Conservation (phyloP, 2,888 invertebrate genomes). For the Brachypalpus laphriformis region DNA sequence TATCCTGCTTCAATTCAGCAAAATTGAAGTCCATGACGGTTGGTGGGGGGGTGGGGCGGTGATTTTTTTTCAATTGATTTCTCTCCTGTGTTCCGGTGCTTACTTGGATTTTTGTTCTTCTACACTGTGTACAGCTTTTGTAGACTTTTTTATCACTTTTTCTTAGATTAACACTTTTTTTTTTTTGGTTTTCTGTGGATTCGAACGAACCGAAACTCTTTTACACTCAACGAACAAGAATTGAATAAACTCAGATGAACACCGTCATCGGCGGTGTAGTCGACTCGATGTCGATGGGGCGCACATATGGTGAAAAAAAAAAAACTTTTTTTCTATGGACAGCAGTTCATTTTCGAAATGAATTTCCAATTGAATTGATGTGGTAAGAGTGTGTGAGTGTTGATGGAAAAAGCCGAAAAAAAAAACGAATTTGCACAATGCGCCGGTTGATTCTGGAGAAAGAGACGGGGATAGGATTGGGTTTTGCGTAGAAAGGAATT, state of each 20-base stretch:
- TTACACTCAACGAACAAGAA: constrained; percentile 69
- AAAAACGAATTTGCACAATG: constrained; percentile 54
- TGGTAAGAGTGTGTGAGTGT: constrained; percentile 40
- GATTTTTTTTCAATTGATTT: constrained; percentile 46
- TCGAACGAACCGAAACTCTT: constrained; percentile 67
- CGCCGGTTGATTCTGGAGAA: constrained; percentile 70
- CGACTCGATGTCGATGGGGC: constrained; percentile 7
- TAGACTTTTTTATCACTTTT: constrained; percentile 14
- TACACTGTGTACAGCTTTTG: not conserved
- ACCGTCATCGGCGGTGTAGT: constrained; percentile 40
- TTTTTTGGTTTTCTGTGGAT: constrained; percentile 14
- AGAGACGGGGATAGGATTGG: constrained; percentile 20
- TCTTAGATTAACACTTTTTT: constrained; percentile 24
- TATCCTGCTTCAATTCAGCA: constrained; percentile 76
- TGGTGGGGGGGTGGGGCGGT: constrained; percentile 23
- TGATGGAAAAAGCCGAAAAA: constrained; percentile 11
- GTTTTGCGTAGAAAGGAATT: not conserved
- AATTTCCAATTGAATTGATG: constrained; percentile 12
- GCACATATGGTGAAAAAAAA: constrained; percentile 61
- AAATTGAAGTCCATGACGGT: constrained; percentile 80
- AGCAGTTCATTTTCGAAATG: constrained; percentile 50
- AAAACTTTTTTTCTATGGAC: constrained; percentile 21
- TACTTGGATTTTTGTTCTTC: not conserved
- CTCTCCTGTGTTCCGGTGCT: constrained; percentile 26
- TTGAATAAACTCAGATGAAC: constrained; percentile 70